Evolutionary conservation across 35 echinoderm and acorn worm species (phyloP).

Genomic region (Ophioderma brevispina): DNA sequence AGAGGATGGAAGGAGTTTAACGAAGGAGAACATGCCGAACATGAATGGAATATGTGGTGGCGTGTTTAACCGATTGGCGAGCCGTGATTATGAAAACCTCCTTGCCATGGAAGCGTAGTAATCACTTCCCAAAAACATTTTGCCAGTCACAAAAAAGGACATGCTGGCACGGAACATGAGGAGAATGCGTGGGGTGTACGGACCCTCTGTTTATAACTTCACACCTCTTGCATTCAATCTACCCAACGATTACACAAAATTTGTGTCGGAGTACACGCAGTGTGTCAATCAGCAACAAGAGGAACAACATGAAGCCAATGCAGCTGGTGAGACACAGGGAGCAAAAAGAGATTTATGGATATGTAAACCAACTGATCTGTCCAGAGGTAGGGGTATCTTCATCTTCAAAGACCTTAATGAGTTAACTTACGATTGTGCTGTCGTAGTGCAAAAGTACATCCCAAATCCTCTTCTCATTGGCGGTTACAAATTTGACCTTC

Average conservation of each 20-base stretch:
- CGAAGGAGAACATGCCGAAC: conserved; percentile 68
- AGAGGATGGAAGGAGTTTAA: conserved; percentile 85
- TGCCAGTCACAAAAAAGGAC: conserved; percentile 88
- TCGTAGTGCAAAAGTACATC: conserved; percentile 78
- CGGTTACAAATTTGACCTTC: conserved; percentile 93
- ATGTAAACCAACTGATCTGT: conserved; percentile 88
- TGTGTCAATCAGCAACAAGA: conserved; percentile 31
- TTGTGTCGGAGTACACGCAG: conserved; percentile 91
- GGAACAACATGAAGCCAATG: conserved; percentile 23
- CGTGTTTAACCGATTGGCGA: conserved; percentile 64
- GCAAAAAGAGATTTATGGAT: conserved; percentile 70
- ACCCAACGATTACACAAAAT: conserved; percentile 94
- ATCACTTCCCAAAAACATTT: conserved; percentile 89
- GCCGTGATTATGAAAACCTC: conserved; percentile 67
- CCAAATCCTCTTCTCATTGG: conserved; percentile 80
- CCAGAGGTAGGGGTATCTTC: conserved; percentile 83
- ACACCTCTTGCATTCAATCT: conserved; percentile 83
- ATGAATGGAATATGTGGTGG: conserved; percentile 94
- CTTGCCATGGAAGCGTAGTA: conserved; percentile 82
- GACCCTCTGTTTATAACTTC: conserved; percentile 79
- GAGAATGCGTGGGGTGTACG: conserved; percentile 87
- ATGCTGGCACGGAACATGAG: conserved; percentile 84
- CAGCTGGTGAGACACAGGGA: neutral
- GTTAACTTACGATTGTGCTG: conserved; percentile 78
- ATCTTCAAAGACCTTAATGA: conserved; percentile 86